Conservation (phyloP, 2,797 vertebrate species). For the Lutjanus campechanus region DNA sequence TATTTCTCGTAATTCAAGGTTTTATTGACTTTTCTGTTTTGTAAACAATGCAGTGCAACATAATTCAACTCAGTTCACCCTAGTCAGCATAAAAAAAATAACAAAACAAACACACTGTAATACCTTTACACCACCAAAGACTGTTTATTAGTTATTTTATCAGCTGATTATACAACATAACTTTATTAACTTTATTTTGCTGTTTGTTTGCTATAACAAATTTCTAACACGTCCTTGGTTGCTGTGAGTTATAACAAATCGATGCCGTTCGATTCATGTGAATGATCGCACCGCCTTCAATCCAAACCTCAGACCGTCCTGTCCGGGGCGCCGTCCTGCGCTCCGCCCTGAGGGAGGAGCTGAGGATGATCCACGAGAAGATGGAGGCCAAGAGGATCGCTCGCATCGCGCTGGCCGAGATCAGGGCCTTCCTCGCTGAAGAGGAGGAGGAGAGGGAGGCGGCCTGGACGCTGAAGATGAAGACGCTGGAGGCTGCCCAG, state of each 20-base stretch:
- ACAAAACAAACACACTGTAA: no score
- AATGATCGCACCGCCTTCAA: neutral
- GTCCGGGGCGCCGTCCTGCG: conserved; percentile 81
- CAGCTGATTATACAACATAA: neutral
- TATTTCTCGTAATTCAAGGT: no score
- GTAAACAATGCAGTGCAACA: no score
- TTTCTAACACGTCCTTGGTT: conserved; percentile 13
- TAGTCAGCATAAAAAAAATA: no score
- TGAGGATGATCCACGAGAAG: conserved; percentile 89
- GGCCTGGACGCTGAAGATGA: conserved; percentile 58
- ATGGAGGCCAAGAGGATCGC: conserved; percentile 88
- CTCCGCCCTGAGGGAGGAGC: conserved; percentile 87
- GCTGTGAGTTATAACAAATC: conserved; percentile 3
- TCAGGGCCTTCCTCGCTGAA: conserved; percentile 82
- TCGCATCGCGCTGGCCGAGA: conserved; percentile 81
- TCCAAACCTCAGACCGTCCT: conserved; percentile 62
- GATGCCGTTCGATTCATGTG: neutral
- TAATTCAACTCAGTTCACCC: no score
- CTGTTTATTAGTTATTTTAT: no score
- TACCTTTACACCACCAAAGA: no score
- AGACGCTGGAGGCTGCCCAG: conserved; percentile 58
- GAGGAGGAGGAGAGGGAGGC: conserved; percentile 82
- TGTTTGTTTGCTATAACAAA: neutral
- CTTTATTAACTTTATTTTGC: neutral
- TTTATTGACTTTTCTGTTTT: no score